Evolutionary conservation across 2,888 invertebrate species (phyloP), one percentile per base, ranked within the genome.

Genomic region (Sphecodes monilicornis): DNA sequence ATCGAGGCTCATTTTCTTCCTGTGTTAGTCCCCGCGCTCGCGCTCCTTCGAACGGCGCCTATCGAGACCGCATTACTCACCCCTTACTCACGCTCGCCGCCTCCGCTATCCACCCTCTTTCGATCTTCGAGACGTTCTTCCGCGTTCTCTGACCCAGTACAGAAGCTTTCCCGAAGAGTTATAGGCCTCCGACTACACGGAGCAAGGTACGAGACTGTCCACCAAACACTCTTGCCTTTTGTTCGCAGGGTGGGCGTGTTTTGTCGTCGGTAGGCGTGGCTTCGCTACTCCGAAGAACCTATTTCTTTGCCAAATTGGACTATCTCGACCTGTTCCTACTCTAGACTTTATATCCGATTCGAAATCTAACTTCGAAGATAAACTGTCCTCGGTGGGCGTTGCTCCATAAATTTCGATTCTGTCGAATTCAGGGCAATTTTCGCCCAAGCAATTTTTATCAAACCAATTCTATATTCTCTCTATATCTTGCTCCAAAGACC

Each of bases 1-100:
- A 80, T 82, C 84, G 82, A 82, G 77, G 64, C 78, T 78, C 73
- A 50, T 73, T 84, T 84, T 81, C 82, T 82, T 78, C 64, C 64
- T 64, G 73, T 73, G 70, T 74, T 82, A 82, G 76, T 77, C 73
- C 64, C 60, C 70, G 54, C 54, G 54, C 36, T 2, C 36, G 36
- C 22, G 54, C n/a, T 22, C 57, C 68, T 13, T 78, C 80, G 80
- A 80, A 29, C 43, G 78, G 82, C 80, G 75, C 82, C 81, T 83
- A 32, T 57, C 57, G 46, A 76, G 50, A 57, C 32, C n/a, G 70
- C 64, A 72, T 80, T 80, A 82, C 80, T 82, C 80, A 82, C 72
- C 82, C 82, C 50, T 50, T 69, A 54, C 54, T 72, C 72, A 46
- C 36, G 43, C 54, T 72, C 72, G 32, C 18, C 1, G 26, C 64